Conservation (phyloP, 30 jellyfish, hydroid and myxozoan species). For the Hydra vulgaris region DNA sequence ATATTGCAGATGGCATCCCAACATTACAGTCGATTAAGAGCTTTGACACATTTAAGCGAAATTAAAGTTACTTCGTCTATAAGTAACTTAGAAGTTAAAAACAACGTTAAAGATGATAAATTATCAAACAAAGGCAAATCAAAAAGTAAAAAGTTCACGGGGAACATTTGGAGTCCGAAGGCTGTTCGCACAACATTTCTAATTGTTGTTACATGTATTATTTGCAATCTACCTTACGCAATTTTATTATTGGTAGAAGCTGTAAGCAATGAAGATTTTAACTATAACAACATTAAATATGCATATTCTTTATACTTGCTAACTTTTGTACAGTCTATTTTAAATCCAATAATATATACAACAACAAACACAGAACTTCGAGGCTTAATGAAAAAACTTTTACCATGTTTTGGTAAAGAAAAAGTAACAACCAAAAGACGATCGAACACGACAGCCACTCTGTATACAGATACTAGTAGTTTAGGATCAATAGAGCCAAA, state of each 20-base stretch:
- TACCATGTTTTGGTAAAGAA: not conserved
- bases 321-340: conserved; percentile 33
- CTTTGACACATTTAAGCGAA: not conserved
- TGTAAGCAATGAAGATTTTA: conserved; percentile 21
- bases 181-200: conserved; percentile 32
- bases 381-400: conserved; percentile 11
- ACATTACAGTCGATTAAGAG: conserved; percentile 25
- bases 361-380: conserved; percentile 35
- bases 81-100: not conserved
- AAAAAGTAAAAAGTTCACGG: not conserved
- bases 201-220: conserved; percentile 39
- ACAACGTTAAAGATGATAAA: not conserved
- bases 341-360: conserved; percentile 51
- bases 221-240: conserved; percentile 50
- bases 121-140: not conserved
- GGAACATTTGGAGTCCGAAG: not conserved
- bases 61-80: not conserved
- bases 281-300: conserved; percentile 25
- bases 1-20: conserved; percentile 36
- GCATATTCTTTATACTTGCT: conserved; percentile 49
- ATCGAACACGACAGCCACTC: not conserved
- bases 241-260: conserved; percentile 36
- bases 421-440: not conserved
- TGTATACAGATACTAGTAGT: not conserved
- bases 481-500: not conserved